Evolutionary conservation across 2,888 invertebrate species (phyloP), one percentile per base, ranked within the genome.

Genomic region (Nomada ferruginata): DNA sequence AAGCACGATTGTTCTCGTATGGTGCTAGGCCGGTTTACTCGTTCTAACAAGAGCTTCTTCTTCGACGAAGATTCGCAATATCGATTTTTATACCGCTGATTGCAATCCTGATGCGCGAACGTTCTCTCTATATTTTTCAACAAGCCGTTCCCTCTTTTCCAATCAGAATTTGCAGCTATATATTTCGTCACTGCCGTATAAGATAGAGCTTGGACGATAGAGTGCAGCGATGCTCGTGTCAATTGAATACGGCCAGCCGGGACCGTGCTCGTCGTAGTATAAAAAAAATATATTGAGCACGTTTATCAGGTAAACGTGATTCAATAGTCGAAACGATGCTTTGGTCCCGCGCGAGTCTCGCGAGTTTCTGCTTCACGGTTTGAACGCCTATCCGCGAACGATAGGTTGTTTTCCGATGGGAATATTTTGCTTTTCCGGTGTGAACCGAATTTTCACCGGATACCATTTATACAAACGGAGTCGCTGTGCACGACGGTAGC

Each of bases 281-380:
- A 70, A 85, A 74, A 73, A 77, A 70, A 85, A 74, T 71, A 77
- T 85, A 89, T 90, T 89, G 87, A 89, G 84, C 87, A 76, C 86
- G 90, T 90, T 90, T 90, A 90, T 90, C 47, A 86, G 44, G 90
- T 90, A 90, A 90, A 90, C 87, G 87, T 85, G 86, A 89, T 89
- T 90, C 87, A 89, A 90, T 90, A 82, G 74, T 82, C 76, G 81
- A 82, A 84, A 83, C 77, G 77, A 84, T 75, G 79, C 65, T 66
- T 77, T 70, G 69, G 52, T 72, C 75, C 68, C 76, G 69, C 42
- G 82, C 75, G 69, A 68, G 36, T 61, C 44, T 57, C 20, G 57
- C 68, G n/a, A 66, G 55, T 69, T 77, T 55, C 68, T 36, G 69
- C 76, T 52, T 76, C 59, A 63, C 53, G 66, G 15, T 69, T 82